phyloP scores from a whole-genome alignment of 2,113 vertebrate genomes.

The Heliornis fulica region DNA sequence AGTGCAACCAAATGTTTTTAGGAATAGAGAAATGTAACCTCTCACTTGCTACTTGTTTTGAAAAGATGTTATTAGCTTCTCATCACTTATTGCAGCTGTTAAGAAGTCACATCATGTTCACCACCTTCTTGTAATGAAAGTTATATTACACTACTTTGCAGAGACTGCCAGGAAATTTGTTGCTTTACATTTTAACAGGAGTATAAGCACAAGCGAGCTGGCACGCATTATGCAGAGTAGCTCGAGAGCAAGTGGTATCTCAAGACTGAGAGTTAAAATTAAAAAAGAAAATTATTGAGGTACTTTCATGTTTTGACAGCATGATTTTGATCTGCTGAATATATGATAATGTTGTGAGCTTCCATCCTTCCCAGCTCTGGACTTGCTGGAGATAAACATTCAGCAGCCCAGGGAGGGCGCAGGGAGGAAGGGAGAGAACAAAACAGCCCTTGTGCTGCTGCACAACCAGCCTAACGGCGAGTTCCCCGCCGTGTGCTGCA shows the following conservation, averaged over 20 bases:
- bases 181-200: background rate
- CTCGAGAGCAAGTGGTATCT: background rate
- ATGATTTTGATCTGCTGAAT: background rate
- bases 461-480: background rate
- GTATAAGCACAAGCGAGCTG: background rate
- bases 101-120: constrained; percentile 8
- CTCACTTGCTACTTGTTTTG: constrained; percentile 13
- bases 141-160: background rate
- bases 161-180: background rate
- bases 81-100: constrained; percentile 19
- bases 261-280: background rate
- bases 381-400: background rate
- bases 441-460: background rate
- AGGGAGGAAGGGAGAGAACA: background rate
- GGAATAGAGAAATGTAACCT: constrained; percentile 1
- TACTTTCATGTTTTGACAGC: background rate
- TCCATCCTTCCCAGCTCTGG: background rate
- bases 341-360: background rate
- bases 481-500: background rate
- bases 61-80: background rate
- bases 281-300: constrained; percentile 16
- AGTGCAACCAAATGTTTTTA: background rate
- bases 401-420: background rate
- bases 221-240: background rate
- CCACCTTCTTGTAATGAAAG: background rate